phyloP scores from a whole-genome alignment of 2,797 vertebrate species.

The Sebastes itinus region DNA sequence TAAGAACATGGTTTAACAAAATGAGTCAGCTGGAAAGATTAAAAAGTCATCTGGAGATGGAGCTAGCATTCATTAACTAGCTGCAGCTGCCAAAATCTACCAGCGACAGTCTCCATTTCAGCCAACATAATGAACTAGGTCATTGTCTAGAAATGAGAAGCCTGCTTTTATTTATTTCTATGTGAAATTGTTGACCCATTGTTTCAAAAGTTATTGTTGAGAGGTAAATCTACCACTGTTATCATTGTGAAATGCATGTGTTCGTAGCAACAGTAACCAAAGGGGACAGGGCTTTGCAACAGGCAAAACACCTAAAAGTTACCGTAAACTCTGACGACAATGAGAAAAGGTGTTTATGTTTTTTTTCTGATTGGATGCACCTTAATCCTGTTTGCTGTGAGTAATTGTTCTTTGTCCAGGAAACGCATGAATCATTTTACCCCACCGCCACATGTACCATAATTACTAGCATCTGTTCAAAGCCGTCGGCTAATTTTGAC shows the following conservation, averaged over 20 bases:
- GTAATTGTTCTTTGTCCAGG: constrained; percentile 42
- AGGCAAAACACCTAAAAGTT: background rate
- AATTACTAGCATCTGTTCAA: constrained; percentile 64
- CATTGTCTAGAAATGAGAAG: background rate
- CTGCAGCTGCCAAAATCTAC: background rate
- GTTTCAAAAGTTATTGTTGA: background rate
- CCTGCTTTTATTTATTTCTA: background rate
- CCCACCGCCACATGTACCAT: constrained; percentile 18
- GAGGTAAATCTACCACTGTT: background rate
- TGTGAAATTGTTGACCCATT: background rate
- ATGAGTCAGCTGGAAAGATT: background rate
- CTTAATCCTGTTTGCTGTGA: constrained; percentile 15
- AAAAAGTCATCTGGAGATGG: background rate
- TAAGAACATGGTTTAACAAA: background rate
- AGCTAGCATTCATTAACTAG: background rate
- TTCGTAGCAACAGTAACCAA: background rate
- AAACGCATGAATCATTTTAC: constrained; percentile 61
- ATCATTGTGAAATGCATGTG: background rate
- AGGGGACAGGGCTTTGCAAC: background rate
- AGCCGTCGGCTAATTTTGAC: constrained; percentile 28
- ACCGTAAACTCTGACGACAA: background rate
- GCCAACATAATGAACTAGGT: background rate
- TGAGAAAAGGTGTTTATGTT: background rate
- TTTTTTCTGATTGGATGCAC: background rate
- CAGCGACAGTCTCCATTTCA: background rate